Conservation (phyloP, 2,888 invertebrate species). For the Gonocerus acuteangulatus region DNA sequence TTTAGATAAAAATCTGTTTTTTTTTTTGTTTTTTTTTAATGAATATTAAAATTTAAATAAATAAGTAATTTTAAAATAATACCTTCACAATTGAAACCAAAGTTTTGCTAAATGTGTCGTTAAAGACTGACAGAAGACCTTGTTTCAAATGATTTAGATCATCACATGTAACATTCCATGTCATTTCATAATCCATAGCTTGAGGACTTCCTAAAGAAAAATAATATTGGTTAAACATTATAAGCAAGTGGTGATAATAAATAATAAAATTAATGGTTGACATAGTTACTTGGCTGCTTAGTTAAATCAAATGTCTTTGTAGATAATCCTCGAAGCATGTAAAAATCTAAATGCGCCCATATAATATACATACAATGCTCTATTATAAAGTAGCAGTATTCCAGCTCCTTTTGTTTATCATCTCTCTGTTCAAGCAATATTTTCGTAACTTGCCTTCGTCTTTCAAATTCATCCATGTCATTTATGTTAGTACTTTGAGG, state of each 20-base stretch:
- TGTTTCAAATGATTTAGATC: conserved; percentile 62
- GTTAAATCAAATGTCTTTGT: conserved; percentile 33
- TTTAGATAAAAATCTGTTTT: too few relatives aligned
- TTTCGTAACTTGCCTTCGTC: conserved; percentile 37
- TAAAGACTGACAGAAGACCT: conserved; percentile 63
- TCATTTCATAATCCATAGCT: conserved; percentile 44
- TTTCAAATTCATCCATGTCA: conserved; percentile 37
- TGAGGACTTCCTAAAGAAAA: conserved; percentile 36
- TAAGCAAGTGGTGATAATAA: neutral
- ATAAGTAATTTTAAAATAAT: too few relatives aligned
- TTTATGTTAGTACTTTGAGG: conserved; percentile 33
- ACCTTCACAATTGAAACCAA: conserved; percentile 61
- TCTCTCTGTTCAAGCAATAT: conserved; percentile 47
- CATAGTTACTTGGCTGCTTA: conserved; percentile 25
- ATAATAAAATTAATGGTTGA: neutral
- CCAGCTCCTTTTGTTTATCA: conserved; percentile 49
- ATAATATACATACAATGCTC: conserved; percentile 66
- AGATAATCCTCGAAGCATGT: conserved; percentile 56
- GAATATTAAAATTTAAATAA: too few relatives aligned
- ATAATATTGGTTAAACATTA: neutral
- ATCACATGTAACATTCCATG: conserved; percentile 53
- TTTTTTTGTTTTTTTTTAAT: too few relatives aligned
- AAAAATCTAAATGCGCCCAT: conserved; percentile 69
- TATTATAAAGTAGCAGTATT: conserved; percentile 57
- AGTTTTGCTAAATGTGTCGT: conserved; percentile 69